Evolutionary conservation across 2,888 invertebrate genomes (phyloP), one percentile per base, ranked within the genome.

Genomic region (Habrosyne pyritoides): DNA sequence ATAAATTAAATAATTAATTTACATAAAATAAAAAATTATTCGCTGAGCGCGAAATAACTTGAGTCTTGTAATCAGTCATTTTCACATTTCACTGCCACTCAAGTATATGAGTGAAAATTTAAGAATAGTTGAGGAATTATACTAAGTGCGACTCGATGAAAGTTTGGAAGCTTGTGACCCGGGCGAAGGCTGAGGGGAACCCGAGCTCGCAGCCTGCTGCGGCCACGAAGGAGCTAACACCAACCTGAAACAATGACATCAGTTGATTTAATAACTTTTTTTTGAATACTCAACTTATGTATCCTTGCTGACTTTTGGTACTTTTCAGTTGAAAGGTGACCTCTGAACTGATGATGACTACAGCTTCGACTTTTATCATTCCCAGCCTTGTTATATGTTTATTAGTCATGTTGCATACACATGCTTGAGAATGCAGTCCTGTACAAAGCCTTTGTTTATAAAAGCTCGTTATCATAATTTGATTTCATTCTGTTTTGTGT

Each of bases 161-260:
- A 57, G 30, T 60, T 61, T 56, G 55, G 76, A 83, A 84, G 57
- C 80, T 82, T 63, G 83, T 85, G 42, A 83, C 71, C 22, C 86
- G 73, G 8, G 85, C 83, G 63, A 76, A 86, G 12, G 78, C 85
- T 1, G 84, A 84, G 0, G 86, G 86, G 73, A 66, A 71, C 1
- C 84, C 84, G 12, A 70, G 73, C 54, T 83, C 71, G 67, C 86
- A 86, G 10, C 77, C 81, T 3, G 30, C 26, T 0, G 8, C 6
- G 0, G 84, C 83, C 1, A 80, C 86, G 60, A 86, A 87, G 0
- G 86, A 86, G 22, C 79, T 84, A 57, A 87, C 53, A 18, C 87
- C 87, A n/a, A 84, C 65, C 86, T 87, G 75, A 21, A 2, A 18
- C 12, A 5, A 42, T 51, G 47, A 28, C 22, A 28, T 7, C 26